Evolutionary conservation across 2,888 invertebrate species (phyloP), one percentile per base, ranked within the genome.

Genomic region (Creontiades dilutus): DNA sequence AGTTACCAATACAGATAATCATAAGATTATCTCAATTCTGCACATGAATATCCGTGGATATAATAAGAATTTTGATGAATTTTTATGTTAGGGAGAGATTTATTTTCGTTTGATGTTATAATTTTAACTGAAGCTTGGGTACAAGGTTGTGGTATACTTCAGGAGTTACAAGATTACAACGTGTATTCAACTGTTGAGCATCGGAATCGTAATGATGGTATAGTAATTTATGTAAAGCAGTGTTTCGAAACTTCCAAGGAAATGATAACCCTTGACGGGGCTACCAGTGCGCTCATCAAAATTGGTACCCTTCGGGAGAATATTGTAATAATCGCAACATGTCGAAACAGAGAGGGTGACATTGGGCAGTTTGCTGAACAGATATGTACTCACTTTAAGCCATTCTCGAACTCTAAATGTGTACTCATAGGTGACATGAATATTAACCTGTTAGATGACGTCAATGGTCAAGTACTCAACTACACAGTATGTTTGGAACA

Each of bases 121-220:
- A 81, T 81, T 81, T 19, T 81, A 81, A 81, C 81, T 7, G 81
- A 81, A 48, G 81, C 81, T 47, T 81, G 81, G 46, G 81, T 48
- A 13, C 13, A 81, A 48, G 48, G 19, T 37, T 47, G 46, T 47
- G 46, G 47, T 11, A 19, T 81, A 48, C n/a, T 81, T 11, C 13
- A 81, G 13, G 81, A 81, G n/a, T 47, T 81, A 81, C 81, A 81
- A 48, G 81, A 19, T 37, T 81, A 47, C 48, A 48, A 7, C 48
- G 81, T 81, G 46, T 81, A 47, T 81, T 81, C 81, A 13, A 46
- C 81, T 47, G 47, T 81, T 37, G 48, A 48, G n/a, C 81, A 81
- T 81, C 81, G 48, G 47, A 81, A 81, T 81, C 81, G 81, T 13
- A 81, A 81, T n/a, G 81, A 81, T 37, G 80, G 80, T 78, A 78